Conservation (phyloP, 2,797 vertebrate species). For the Anolis apletophallus region DNA sequence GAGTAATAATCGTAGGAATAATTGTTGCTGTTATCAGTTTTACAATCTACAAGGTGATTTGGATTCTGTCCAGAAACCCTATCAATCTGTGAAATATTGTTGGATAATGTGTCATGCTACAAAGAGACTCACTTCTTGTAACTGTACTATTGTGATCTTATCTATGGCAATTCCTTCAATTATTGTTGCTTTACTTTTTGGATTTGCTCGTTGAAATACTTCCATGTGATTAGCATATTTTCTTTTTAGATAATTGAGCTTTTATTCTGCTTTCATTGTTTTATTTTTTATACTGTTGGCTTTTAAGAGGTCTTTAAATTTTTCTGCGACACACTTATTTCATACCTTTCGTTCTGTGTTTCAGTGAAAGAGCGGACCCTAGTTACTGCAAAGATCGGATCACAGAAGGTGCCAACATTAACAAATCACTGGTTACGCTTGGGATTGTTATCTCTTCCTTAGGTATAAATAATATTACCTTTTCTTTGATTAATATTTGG, state of each 20-base stretch:
- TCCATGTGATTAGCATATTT: background rate
- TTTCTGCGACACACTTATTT: background rate
- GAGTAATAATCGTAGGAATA: no score
- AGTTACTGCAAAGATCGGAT: slow-evolving; percentile 95
- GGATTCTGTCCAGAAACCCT: no score
- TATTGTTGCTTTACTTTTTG: background rate
- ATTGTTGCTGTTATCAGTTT: no score
- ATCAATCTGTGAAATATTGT: no score
- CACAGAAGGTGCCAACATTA: slow-evolving; percentile 97
- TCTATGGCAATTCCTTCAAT: no score
- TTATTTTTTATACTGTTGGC: background rate
- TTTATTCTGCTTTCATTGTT: background rate
- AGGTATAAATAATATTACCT: slow-evolving; percentile 78
- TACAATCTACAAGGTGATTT: no score
- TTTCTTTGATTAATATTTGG: slow-evolving; percentile 11
- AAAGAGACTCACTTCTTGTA: no score
- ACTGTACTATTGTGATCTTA: no score
- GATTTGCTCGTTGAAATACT: background rate
- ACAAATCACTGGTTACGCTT: slow-evolving; percentile 96
- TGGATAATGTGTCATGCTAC: no score
- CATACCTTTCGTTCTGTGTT: slow-evolving; percentile 44
- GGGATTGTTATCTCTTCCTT: slow-evolving; percentile 97
- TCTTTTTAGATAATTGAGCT: background rate
- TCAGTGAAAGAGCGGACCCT: slow-evolving; percentile 93
- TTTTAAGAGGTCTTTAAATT: slow-evolving; percentile 1